Base-by-base conservation (phyloP, 2,888 invertebrate genomes). In the Hemistola chrysoprasaria region DNA sequence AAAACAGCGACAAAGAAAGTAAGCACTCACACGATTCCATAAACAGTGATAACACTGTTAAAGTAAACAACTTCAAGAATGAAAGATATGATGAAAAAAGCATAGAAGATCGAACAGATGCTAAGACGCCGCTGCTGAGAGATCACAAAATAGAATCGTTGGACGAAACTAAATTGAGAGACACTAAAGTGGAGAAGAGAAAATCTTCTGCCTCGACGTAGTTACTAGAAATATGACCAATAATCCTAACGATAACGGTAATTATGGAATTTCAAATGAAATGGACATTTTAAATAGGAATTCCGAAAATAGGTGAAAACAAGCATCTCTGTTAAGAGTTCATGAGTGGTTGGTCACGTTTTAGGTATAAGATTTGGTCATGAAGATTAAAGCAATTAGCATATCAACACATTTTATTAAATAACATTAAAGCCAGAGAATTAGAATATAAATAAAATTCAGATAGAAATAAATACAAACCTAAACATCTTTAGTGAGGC, bases 181-280 rank as follows among this genome's bases (percentile, higher is more conserved):
- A 88, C 32, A 79, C 65, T 46, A 87, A 86, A 67, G 62, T 74
- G 35, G 88, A 88, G 42, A 88, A 87, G 53, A 65, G 88, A 44
- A 89, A 88, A 65, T 89, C 88, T 34, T 86, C 88, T 35, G 87
- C 88, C 52, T 88, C 88, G 30, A 88, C 88, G 70, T 87, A 85
- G 74, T 65, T 58, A 48, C 4, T 55, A 44, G 36, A 39, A 50
- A 34, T 11, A 44, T 46, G 80, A 81, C 78, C 78, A 80, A 79
- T 78, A 76, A 25, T 22, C 21, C 4, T 29, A 7, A 29, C 29
- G 29, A 20, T 5, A 24, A 26, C 22, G 32, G 4, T 35, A 8
- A 31, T 42, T 11, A 28, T 1, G 10, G 22, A 11, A 16, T 23
- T 32, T 16, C 22, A 23, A 8, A 27, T 33, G 25, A 38, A 24